Evolutionary conservation across 2,113 vertebrate species (phyloP), one percentile per base, ranked within the genome.

Genomic region (Oriolus oriolus): DNA sequence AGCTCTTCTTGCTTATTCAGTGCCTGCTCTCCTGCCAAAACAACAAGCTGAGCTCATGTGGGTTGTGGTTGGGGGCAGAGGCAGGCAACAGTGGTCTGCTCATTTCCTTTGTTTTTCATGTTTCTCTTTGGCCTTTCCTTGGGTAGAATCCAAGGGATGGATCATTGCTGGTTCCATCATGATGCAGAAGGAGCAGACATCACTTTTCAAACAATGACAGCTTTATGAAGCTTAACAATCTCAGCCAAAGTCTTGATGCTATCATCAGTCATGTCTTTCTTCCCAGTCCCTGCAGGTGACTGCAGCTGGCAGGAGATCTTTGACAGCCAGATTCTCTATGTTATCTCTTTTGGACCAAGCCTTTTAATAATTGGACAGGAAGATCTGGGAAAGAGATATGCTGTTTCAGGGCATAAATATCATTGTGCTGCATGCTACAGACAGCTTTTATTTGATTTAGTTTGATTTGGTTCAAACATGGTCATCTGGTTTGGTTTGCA

Each of bases 251-350:
- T 71, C 73, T 93, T 85, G 73, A 90, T 92, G 86, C 85, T 97
- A 97, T 95, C 94, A 88, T 95, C 95, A 96, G 74, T 86, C 66
- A 70, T 75, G 74, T 45, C 96, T 95, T 93, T 96, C 92, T 94
- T 94, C 87, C 57, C 80, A 92, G 82, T 64, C 89, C 74, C 93
- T 94, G 91, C 96, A 97, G 95, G 94, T 96, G 94, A 96, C 94
- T 96, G 89, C 92, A 91, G 76, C 93, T 94, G 92, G 91, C 94
- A 94, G 87, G 77, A 84, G 86, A 88, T 95, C 89, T 88, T 76
- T 93, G 90, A 96, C 84, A 84, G 64, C 57, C 79, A 49, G 73
- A 84, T 90, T 81, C 88, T 90, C 65, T 92, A 44, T 78, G 80
- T 85, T 85, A 91, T 95, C 97, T 93, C 70, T 71, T n/a, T 94